Evolutionary conservation across 2,113 vertebrate species (phyloP), one percentile per base, ranked within the genome.

Genomic region (Eulacestoma nigropectus): DNA sequence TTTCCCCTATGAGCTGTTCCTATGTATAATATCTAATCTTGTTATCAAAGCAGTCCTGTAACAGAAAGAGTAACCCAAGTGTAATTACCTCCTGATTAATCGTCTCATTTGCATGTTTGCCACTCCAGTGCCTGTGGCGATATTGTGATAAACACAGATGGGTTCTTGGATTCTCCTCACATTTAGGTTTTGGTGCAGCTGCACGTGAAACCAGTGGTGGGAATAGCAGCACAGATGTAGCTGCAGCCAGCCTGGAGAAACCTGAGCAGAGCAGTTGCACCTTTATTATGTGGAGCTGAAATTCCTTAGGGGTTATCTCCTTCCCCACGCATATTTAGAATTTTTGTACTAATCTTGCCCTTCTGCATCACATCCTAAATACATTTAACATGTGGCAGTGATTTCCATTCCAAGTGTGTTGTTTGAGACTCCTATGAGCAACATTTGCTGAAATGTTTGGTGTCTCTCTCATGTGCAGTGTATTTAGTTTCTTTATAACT

Each of bases 311-410:
- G 94, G 62, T 92, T 95, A 87, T 91, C 93, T 94, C 67, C 37
- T 95, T 95, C 94, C 82, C 87, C 46, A 50, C 53, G n/a, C 37
- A 79, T 91, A 87, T 69, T 76, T 96, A 72, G 92, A 87, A 94
- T 95, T 94, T 94, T 96, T 96, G 81, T 46, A 53, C 82, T 84
- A 87, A 79, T 93, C 86, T 86, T 94, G 59, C 59, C 67, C 76
- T 94, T 90, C 80, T 95, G 81, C 37, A 95, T 90, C 96, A 89
- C 93, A 90, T 94, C 90, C 90, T 95, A 86, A 94, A 96, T 90
- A 86, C 60, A 25, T 88, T 93, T 90, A 96, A 93, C 93, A 96
- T 90, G 83, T 96, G 95, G 93, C 90, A 94, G 83, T 92, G 85
- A 95, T 96, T 97, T 96, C 69, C 83, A 96, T 69, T 88, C 64